phyloP scores from a whole-genome alignment of 2,113 vertebrate species.

The Mormyrus iriodes region DNA sequence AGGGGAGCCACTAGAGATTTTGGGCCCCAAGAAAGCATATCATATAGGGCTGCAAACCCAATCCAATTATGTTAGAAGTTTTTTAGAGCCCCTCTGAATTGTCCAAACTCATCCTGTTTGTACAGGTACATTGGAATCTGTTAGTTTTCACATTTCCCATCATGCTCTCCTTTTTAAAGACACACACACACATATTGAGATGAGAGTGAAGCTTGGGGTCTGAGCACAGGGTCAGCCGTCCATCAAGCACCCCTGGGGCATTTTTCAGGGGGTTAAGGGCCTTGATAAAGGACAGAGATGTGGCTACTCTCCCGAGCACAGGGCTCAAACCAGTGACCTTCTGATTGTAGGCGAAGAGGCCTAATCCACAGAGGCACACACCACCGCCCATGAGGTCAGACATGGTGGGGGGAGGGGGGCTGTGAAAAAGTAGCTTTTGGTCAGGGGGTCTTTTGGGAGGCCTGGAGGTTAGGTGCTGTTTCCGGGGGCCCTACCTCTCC shows the following conservation, averaged over 20 bases:
- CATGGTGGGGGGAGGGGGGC: neutral
- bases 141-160: neutral
- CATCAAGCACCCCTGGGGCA: no score
- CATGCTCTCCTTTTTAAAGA: neutral
- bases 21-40: neutral
- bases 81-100: neutral
- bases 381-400: neutral
- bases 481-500: conserved; percentile 59
- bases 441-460: no score
- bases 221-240: no score
- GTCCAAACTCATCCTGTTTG: neutral
- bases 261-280: neutral
- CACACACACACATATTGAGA: neutral
- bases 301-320: neutral
- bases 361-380: neutral
- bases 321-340: neutral
- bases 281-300: neutral
- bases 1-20: neutral
- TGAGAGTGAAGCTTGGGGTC: neutral
- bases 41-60: neutral
- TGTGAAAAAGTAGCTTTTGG: neutral
- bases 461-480: neutral
- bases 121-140: neutral
- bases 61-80: neutral
- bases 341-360: neutral